Percentiles rank a stretch among this genome's conserved stretches.
phyloP scores from a whole-genome alignment of 2,888 invertebrate genomes.

The Aleiodes testaceus region DNA sequence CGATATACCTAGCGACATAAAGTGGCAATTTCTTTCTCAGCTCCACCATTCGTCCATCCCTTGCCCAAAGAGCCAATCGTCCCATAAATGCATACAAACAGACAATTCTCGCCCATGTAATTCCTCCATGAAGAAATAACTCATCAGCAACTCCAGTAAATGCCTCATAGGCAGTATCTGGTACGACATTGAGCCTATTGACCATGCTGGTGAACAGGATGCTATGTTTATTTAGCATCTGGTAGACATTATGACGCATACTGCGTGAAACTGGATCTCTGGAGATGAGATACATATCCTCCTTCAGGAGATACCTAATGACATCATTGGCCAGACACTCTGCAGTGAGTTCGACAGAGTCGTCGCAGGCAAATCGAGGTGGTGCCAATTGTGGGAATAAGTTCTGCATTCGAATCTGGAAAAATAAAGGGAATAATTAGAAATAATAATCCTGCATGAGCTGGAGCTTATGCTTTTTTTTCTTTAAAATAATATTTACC shows the following conservation, averaged over 20 bases:
- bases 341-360: constrained; percentile 67
- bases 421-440: constrained; percentile 26
- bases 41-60: constrained; percentile 68
- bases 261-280: constrained; percentile 72
- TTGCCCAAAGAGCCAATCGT: constrained; percentile 70
- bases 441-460: too few species aligned
- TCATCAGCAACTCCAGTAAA: constrained; percentile 73
- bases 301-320: constrained; percentile 69
- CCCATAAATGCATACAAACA: constrained; percentile 73
- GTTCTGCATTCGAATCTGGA: constrained; percentile 68
- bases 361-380: constrained; percentile 63
- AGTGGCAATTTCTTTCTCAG: constrained; percentile 68
- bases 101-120: constrained; percentile 73
- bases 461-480: too few species aligned
- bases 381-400: constrained; percentile 67
- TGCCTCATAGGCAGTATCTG: constrained; percentile 71
- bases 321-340: constrained; percentile 69
- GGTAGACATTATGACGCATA: constrained; percentile 72
- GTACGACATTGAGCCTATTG: constrained; percentile 70
- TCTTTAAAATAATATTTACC: constrained; percentile 59
- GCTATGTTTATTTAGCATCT: constrained; percentile 73
- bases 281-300: constrained; percentile 69
- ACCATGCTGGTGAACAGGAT: constrained; percentile 74
- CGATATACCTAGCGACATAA: constrained; percentile 72
- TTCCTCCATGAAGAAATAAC: constrained; percentile 70